Evolutionary conservation across 2,888 invertebrate genomes (phyloP).

Genomic region (Trichopria drosophilae): DNA sequence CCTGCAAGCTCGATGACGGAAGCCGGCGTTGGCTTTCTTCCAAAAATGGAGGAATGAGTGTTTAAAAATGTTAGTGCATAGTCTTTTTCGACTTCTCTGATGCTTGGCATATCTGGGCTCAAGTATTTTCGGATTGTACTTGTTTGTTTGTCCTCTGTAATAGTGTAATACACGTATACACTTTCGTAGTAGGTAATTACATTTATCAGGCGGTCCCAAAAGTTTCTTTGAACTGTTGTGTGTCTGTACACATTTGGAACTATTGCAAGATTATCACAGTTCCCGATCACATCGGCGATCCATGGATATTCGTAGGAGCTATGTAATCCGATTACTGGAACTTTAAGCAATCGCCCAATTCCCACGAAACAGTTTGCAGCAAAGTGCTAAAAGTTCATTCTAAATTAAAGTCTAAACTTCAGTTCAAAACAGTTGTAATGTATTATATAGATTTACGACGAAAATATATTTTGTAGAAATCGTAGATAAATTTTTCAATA

Average conservation of each 20-base stretch:
- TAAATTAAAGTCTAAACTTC: too few species aligned
- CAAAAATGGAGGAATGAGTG: slow-evolving; percentile 59
- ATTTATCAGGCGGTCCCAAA: slow-evolving; percentile 37
- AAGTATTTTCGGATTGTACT: slow-evolving; percentile 41
- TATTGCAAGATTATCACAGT: slow-evolving; percentile 40
- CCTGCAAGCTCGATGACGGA: slow-evolving; percentile 62
- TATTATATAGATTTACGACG: too few species aligned
- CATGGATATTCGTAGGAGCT: slow-evolving; percentile 39
- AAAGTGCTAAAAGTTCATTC: too few species aligned
- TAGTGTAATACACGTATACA: slow-evolving; percentile 33
- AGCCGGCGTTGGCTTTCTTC: slow-evolving; percentile 57
- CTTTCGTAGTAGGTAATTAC: slow-evolving; percentile 27
- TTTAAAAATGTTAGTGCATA: slow-evolving; percentile 60
- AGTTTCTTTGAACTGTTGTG: slow-evolving; percentile 28
- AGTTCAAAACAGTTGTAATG: too few species aligned
- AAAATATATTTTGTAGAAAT: too few species aligned
- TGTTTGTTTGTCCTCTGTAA: too few species aligned
- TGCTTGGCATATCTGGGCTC: slow-evolving; percentile 47
- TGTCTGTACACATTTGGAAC: slow-evolving; percentile 30
- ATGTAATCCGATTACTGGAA: slow-evolving; percentile 37
- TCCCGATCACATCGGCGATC: slow-evolving; percentile 37
- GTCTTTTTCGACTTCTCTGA: slow-evolving; percentile 57
- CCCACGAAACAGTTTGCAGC: slow-evolving; percentile 41
- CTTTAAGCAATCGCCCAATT: slow-evolving; percentile 38
- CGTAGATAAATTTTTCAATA: too few species aligned